These are phyloP conservation scores for Argentina silus DNA, from an alignment of 2,797 vertebrate genomes.

Conservation along the genomic window DNA sequence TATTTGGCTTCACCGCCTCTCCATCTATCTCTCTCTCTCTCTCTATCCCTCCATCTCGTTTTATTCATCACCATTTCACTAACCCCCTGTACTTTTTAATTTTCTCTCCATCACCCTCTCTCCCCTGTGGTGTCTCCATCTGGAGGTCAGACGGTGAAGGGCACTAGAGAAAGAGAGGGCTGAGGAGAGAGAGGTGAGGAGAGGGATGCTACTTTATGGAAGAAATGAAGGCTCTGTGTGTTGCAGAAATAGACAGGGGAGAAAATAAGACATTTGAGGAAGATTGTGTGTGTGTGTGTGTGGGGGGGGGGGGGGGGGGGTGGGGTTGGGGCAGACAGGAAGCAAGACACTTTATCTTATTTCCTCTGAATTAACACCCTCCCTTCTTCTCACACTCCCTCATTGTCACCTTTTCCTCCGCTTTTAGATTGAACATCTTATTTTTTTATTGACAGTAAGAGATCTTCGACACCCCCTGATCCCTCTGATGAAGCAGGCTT, in stretches of 20 bases:
- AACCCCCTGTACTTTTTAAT: constrained; percentile 77
- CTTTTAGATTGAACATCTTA: not conserved
- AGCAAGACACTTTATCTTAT: constrained; percentile 12
- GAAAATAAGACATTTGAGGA: constrained; percentile 4
- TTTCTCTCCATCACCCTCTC: constrained; percentile 73
- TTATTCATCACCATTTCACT: constrained; percentile 50
- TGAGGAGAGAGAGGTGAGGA: not conserved
- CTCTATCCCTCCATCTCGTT: constrained; percentile 27
- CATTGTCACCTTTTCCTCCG: not conserved
- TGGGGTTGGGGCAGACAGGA: not conserved
- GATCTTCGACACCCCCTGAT: not conserved
- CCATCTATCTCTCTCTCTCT: constrained; percentile 39
- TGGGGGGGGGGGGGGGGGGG: not conserved
- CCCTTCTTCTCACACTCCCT: not conserved
- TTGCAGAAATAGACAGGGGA: constrained; percentile 3
- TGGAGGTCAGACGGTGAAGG: constrained; percentile 82
- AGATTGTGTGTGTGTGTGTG: no score
- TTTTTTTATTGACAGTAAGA: constrained; percentile 8
- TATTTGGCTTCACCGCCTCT: constrained; percentile 49
- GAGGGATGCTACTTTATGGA: not conserved
- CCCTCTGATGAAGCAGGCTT: constrained; percentile 1
- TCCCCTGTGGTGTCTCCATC: constrained; percentile 80
- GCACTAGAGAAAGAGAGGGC: constrained; percentile 43
- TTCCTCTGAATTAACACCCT: not conserved
- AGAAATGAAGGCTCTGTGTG: not conserved